Evolutionary conservation across 2,113 vertebrate species (phyloP), one percentile per base, ranked within the genome.

Genomic region (Engraulis encrasicolus): DNA sequence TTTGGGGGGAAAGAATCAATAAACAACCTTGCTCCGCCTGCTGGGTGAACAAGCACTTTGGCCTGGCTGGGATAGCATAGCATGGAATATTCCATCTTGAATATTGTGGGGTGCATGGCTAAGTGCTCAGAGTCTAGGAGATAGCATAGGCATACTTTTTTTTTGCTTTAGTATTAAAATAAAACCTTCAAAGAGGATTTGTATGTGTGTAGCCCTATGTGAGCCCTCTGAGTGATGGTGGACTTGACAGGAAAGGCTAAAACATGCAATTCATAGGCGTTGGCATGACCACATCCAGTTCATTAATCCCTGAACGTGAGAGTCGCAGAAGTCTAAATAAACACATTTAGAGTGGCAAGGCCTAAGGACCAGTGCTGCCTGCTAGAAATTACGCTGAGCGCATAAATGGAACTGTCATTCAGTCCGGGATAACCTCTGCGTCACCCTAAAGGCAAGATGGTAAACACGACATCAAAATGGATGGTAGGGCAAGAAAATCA

Each of bases 61-160:
- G 80, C 84, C 80, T 78, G 37, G 45, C 50, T 78, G 52, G 84
- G 80, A 77, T 79, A 85, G 86, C 87, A 77, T 79, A 85, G 86
- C 87, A 90, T 87, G 80, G 38, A 54, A 80, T 79, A 15, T n/a
- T 11, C 80, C 37, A 61, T n/a, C 12, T 6, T 11, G 9, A 31
- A 12, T 66, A 23, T 20, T 17, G n/a, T n/a, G n/a, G n/a, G 61
- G 12, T 74, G 31, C 31, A 74, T 66, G 58, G 27, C 58, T 34
- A 74, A 15, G 66, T 34, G 66, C 15, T 34, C n/a, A n/a, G n/a
- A n/a, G n/a, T n/a, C n/a, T 74, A 0, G 27, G 31, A 74, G 66
- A 34, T 74, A 2, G 14, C 66, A 34, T 31, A 34, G 27, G 19
- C n/a, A n/a, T n/a, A n/a, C n/a, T n/a, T n/a, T n/a, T 74, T 15